A percentile compares a stretch with the other conserved stretches of the same genome.
These are phyloP conservation scores for Momotus momota DNA, from an alignment of 2,797 vertebrate genomes.

Conservation along the genomic window DNA sequence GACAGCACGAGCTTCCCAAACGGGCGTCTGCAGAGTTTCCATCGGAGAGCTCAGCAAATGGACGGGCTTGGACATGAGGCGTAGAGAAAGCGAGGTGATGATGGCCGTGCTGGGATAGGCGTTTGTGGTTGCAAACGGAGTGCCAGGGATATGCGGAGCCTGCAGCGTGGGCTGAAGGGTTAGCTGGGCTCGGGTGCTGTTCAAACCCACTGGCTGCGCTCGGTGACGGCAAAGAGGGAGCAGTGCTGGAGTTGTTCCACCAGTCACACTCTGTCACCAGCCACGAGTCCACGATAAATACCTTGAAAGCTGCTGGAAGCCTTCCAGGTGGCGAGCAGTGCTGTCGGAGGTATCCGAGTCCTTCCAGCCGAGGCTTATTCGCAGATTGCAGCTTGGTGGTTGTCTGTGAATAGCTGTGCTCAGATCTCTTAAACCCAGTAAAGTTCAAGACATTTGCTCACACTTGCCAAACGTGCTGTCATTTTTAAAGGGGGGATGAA, in stretches of 20 bases:
- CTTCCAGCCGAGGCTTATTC: constrained; percentile 53
- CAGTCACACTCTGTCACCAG: constrained; percentile 70
- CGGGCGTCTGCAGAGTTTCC: constrained; percentile 26
- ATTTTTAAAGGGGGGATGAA: constrained; percentile 70
- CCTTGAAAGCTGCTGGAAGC: constrained; percentile 54
- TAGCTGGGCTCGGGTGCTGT: constrained; percentile 36
- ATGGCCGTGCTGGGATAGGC: constrained; percentile 1
- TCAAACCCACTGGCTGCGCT: not conserved
- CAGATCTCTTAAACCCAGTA: constrained; percentile 65
- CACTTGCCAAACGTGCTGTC: constrained; percentile 80
- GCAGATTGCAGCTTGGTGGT: constrained; percentile 68
- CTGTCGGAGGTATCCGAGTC: constrained; percentile 26
- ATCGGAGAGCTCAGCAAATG: not conserved
- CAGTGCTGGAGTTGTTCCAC: constrained; percentile 16
- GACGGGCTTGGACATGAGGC: constrained; percentile 29
- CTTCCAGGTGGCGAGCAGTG: not conserved
- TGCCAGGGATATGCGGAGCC: not conserved
- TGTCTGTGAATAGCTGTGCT: constrained; percentile 63
- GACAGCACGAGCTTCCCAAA: constrained; percentile 49
- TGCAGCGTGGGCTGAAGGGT: constrained; percentile 21
- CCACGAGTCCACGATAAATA: constrained; percentile 46
- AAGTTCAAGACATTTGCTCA: constrained; percentile 74
- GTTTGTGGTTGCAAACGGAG: not conserved
- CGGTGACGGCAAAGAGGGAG: constrained; percentile 27
- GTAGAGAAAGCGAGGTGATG: not conserved